Conservation (phyloP, 2,113 vertebrate species). For the Sphaerodactylus townsendi region DNA sequence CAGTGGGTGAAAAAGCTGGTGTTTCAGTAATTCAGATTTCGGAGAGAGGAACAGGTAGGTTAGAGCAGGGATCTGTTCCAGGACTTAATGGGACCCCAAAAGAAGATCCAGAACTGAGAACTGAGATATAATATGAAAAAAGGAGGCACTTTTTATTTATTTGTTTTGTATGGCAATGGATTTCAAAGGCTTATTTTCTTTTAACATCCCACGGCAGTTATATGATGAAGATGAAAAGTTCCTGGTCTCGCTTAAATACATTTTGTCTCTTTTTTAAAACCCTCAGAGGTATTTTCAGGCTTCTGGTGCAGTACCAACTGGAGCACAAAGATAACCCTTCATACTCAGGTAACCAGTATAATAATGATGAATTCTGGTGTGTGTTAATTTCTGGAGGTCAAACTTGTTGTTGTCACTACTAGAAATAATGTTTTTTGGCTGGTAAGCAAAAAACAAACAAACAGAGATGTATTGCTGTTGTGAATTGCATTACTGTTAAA, state of each 20-base stretch:
- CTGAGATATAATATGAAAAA: background rate
- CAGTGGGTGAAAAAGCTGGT: background rate
- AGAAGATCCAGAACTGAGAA: background rate
- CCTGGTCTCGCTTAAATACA: background rate
- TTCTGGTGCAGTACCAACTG: constrained; percentile 91
- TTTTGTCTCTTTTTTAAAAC: constrained; percentile 3
- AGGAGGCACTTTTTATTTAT: too few relatives aligned
- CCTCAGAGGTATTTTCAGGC: constrained; percentile 91
- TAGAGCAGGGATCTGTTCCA: background rate
- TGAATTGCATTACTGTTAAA: too few relatives aligned
- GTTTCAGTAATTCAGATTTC: background rate
- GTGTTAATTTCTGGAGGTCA: constrained; percentile 5
- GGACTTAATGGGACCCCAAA: background rate
- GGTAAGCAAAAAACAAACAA: too few relatives aligned
- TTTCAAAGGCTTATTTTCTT: background rate
- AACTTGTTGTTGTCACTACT: background rate
- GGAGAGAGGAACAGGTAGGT: background rate
- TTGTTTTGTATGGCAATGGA: too few relatives aligned
- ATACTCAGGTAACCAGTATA: constrained; percentile 78
- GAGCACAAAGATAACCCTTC: constrained; percentile 93
- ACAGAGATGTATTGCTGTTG: too few relatives aligned
- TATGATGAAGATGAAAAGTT: background rate
- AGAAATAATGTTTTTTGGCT: background rate
- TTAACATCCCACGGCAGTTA: background rate
- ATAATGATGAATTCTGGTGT: background rate